Base-by-base conservation (phyloP, 2,888 invertebrate species). In the Xestia sexstrigata region DNA sequence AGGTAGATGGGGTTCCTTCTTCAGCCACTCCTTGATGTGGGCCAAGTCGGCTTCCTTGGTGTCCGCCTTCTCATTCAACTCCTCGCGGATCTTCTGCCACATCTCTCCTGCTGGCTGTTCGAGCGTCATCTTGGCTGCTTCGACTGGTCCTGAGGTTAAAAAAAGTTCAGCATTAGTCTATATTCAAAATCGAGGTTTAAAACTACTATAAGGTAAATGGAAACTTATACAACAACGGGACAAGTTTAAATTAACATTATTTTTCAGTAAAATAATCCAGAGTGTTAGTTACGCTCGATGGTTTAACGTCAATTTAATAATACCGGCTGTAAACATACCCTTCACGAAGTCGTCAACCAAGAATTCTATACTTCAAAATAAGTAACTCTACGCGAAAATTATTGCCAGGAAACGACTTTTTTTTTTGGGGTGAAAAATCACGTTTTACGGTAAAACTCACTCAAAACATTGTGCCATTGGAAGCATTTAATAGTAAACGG, bases 41-140 rank as follows among this genome's bases (percentile, higher is more conserved):
- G 96, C 96, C 65, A 98, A 92, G 87, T 97, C 97, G 17, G 96
- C 95, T 0, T 97, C 97, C 49, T 97, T 97, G 65, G 97, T 97
- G 66, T 97, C 96, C 1, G 95, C 95, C 87, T 98, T 97, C 94
- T 98, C 98, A 81, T 98, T 98, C 79, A 98, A 93, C 92, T 98
- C 98, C 92, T 97, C 97, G 80, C 98, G 97, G 92, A 98, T 98
- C 94, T 97, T 96, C 93, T 97, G 97, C 92, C 98, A 98, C 97
- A 98, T 98, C 92, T 98, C 98, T 79, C 97, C 97, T 52, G 97
- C 95, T 79, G 98, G 98, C 91, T 98, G 98, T 91, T 98, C 97
- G 84, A 98, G 96, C 93, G 97, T 97, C 98, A 98, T 98, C 96
- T 94, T 95, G 93, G 93, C 86, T 92, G 91, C 87, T 91, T 90